Conservation (phyloP, 92 coral and sea anemone genomes). For the Scolanthus callimorphus region DNA sequence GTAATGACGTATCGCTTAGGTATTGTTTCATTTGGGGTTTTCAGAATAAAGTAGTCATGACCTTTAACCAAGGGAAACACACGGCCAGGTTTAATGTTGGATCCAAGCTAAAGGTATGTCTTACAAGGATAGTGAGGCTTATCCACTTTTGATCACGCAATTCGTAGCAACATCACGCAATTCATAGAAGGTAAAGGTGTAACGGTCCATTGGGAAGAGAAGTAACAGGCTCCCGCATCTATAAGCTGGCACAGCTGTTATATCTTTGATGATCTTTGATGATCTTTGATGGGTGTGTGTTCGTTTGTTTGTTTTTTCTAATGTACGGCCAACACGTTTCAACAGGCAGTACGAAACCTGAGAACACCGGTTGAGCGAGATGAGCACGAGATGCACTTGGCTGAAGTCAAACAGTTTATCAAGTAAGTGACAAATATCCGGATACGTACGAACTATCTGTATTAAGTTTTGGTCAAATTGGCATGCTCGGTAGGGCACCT, state of each 20-base stretch:
- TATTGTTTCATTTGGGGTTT: not conserved
- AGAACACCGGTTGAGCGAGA: constrained; percentile 74
- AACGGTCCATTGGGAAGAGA: no score
- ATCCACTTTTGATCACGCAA: not conserved
- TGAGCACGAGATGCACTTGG: constrained; percentile 70
- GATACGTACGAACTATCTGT: no score
- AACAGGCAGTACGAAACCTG: constrained; percentile 69
- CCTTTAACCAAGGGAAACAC: constrained; percentile 84
- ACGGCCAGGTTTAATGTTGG: constrained; percentile 99
- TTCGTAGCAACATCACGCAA: no score
- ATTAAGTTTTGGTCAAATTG: no score
- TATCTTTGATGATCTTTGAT: no score
- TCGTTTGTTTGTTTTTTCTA: not conserved
- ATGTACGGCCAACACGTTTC: no score
- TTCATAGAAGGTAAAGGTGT: no score
- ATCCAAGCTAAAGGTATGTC: constrained; percentile 78
- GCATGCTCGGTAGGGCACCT: no score
- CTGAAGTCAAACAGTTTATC: constrained; percentile 88
- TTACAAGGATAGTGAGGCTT: not conserved
- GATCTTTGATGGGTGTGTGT: no score
- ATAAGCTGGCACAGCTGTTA: no score
- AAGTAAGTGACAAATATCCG: constrained; percentile 86
- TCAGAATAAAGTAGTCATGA: constrained; percentile 82
- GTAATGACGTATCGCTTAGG: no score
- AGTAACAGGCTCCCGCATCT: no score